Conservation (phyloP, 2,797 vertebrate species). For the Lateolabrax maculatus region DNA sequence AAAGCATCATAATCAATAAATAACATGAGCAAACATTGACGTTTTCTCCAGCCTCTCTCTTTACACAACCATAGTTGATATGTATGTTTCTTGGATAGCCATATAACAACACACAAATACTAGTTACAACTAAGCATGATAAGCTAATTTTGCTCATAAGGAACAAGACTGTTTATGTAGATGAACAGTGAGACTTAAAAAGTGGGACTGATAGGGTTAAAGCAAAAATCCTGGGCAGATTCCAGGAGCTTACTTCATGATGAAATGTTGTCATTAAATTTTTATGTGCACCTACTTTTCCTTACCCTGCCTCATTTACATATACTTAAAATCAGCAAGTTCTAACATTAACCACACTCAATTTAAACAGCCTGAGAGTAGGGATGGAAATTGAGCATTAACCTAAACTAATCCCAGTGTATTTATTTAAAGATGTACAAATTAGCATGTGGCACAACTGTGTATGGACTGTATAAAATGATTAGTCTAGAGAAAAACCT, state of each 20-base stretch:
- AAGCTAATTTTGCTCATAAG: not conserved
- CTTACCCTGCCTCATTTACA: slow-evolving; percentile 20
- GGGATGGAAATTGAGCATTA: slow-evolving; percentile 14
- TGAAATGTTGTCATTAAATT: slow-evolving; percentile 15
- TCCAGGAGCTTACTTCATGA: slow-evolving; percentile 13
- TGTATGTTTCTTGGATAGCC: not conserved
- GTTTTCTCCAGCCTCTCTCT: not conserved
- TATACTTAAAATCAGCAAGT: slow-evolving; percentile 32
- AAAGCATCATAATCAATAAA: not conserved
- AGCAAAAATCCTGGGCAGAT: not conserved
- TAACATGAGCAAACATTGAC: not conserved
- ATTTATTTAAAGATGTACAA: slow-evolving; percentile 9
- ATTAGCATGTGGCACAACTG: slow-evolving; percentile 1
- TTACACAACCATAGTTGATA: not conserved
- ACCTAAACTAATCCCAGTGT: not conserved
- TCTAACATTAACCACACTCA: slow-evolving; percentile 1
- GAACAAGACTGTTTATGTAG: not conserved
- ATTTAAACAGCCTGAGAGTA: not conserved
- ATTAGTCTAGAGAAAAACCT: not conserved
- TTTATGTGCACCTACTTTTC: slow-evolving; percentile 18
- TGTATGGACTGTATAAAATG: not conserved
- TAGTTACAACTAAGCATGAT: not conserved
- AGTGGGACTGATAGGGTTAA: not conserved
- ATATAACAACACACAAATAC: not conserved
- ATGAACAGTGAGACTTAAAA: not conserved